Conservation (phyloP, 2,113 vertebrate genomes). For the Strigops habroptila region DNA sequence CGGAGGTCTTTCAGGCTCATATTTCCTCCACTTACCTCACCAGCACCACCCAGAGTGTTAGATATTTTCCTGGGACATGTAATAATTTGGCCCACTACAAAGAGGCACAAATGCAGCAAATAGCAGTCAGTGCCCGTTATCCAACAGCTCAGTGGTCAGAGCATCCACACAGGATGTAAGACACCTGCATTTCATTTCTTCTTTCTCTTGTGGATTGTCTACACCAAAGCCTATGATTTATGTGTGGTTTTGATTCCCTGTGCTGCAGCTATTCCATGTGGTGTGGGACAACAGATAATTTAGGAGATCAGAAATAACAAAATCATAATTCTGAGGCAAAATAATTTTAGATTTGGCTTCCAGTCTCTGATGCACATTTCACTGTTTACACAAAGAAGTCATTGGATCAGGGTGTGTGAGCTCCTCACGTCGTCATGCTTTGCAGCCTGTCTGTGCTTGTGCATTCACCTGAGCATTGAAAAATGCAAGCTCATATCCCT, state of each 20-base stretch:
- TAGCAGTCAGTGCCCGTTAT: not conserved
- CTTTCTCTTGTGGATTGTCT: not conserved
- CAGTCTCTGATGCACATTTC: not conserved
- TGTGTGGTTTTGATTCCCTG: not conserved
- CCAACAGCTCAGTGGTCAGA: not conserved
- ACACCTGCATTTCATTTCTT: not conserved
- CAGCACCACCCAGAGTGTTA: not conserved
- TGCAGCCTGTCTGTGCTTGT: not conserved
- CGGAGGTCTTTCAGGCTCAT: not conserved
- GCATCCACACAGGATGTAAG: not conserved
- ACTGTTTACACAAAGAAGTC: not conserved
- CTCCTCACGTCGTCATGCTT: not conserved
- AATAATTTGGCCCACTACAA: not conserved
- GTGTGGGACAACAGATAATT: not conserved
- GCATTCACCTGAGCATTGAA: not conserved
- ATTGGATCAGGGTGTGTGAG: not conserved
- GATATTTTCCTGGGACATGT: not conserved
- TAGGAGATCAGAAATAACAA: accelerated
- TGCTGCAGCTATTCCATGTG: not conserved
- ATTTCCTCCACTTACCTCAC: not conserved
- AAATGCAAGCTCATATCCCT: not conserved
- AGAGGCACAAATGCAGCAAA: not conserved
- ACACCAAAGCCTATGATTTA: not conserved
- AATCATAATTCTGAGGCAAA: not conserved
- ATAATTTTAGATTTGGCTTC: not conserved